phyloP scores from a whole-genome alignment of 2,797 vertebrate species.

The Clarias fuscus region DNA sequence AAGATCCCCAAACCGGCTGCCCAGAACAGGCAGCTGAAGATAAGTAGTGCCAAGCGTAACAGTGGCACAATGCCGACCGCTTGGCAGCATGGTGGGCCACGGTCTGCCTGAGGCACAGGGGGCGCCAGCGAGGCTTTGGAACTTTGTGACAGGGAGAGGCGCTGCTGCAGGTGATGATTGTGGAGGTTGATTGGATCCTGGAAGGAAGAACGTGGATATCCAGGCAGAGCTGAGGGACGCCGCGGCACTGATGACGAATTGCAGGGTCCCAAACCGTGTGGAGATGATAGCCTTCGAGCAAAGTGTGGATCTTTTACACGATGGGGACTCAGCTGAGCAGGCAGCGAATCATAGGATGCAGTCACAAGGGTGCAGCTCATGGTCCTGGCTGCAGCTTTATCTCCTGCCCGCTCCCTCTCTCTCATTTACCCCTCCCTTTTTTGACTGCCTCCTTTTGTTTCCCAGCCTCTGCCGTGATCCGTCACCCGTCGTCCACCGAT shows the following conservation, averaged over 20 bases:
- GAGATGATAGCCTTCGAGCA: conserved; percentile 70
- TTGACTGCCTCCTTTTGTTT: conserved; percentile 33
- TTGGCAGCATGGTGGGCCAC: conserved; percentile 68
- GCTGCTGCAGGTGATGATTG: conserved; percentile 62
- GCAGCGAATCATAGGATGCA: conserved; percentile 70
- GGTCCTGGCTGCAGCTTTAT: conserved; percentile 65
- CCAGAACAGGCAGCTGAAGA: conserved; percentile 90
- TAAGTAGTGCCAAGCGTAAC: conserved; percentile 82
- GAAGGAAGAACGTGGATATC: conserved; percentile 69
- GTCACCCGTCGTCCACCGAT: conserved; percentile 35
- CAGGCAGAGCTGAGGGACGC: conserved; percentile 71
- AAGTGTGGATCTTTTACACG: conserved; percentile 66
- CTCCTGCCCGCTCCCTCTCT: conserved; percentile 58
- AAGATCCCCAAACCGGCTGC: conserved; percentile 84
- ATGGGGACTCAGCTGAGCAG: conserved; percentile 70
- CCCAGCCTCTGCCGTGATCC: conserved; percentile 54
- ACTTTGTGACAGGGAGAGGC: conserved; percentile 69
- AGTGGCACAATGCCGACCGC: conserved; percentile 78
- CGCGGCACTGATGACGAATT: conserved; percentile 66
- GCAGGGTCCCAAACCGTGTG: conserved; percentile 63
- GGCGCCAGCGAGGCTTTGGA: conserved; percentile 75
- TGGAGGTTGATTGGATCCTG: conserved; percentile 65
- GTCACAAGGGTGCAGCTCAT: conserved; percentile 71
- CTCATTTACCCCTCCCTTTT: conserved; percentile 58
- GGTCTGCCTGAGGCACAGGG: conserved; percentile 64